phyloP scores from a whole-genome alignment of 2,888 invertebrate species.

The Pilophorus perplexus region DNA sequence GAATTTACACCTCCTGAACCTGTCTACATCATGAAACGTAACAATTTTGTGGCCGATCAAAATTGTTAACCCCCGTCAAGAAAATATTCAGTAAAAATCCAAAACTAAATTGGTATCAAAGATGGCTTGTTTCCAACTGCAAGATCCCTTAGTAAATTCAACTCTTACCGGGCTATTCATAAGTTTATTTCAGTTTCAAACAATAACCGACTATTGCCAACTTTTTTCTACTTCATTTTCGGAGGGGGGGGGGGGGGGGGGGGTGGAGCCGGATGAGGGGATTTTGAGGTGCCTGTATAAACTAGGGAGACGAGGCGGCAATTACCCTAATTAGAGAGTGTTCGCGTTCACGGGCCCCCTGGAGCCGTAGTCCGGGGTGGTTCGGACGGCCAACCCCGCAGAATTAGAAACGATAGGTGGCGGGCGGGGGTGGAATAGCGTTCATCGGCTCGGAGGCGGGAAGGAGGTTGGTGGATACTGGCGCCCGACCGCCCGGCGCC shows the following conservation, averaged over 20 bases:
- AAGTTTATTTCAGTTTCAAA: too few species aligned
- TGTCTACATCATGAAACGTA: too few species aligned
- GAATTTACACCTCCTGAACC: too few species aligned
- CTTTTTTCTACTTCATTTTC: neutral
- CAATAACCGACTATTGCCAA: too few species aligned
- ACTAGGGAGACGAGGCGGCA: conserved; percentile 19
- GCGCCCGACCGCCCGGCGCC: conserved; percentile 41
- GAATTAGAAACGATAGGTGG: neutral
- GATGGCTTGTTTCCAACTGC: too few species aligned
- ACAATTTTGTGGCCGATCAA: too few species aligned
- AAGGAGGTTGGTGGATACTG: conserved; percentile 17
- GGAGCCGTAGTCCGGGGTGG: neutral
- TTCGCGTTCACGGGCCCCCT: neutral
- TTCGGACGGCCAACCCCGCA: conserved; percentile 18
- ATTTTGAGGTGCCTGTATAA: too few species aligned
- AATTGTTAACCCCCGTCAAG: too few species aligned
- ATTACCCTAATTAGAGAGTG: conserved; percentile 29
- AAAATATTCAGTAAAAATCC: too few species aligned
- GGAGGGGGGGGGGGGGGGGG: neutral
- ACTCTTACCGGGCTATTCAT: too few species aligned
- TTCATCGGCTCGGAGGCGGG: conserved; percentile 4
- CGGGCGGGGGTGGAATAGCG: neutral
- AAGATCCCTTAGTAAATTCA: too few species aligned
- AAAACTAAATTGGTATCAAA: too few species aligned
- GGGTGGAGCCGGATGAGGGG: neutral